phyloP scores from a whole-genome alignment of 2,797 vertebrate species.

The Notolepis coatsorum region DNA sequence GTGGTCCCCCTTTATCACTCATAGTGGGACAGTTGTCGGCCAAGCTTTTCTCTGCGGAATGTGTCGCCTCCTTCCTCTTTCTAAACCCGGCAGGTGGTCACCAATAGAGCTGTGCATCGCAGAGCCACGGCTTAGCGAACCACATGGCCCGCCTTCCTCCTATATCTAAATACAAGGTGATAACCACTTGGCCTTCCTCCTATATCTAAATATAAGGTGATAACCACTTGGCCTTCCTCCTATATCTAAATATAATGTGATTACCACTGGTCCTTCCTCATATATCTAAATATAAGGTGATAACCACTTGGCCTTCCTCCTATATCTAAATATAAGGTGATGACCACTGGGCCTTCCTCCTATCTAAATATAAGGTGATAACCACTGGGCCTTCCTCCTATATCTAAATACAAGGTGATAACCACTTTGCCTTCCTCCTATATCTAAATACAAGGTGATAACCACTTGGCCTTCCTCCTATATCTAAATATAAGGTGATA shows the following conservation, averaged over 20 bases:
- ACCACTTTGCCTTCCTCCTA: too few relatives aligned
- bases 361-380: slow-evolving; percentile 35
- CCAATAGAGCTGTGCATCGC: slow-evolving; percentile 14
- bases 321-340: slow-evolving; percentile 67
- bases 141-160: slow-evolving; percentile 34
- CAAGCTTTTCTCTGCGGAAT: slow-evolving; percentile 59
- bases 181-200: slow-evolving; percentile 52
- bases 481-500: slow-evolving; percentile 67
- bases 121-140: slow-evolving; percentile 13
- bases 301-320: too few relatives aligned
- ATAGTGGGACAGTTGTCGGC: slow-evolving; percentile 71
- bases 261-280: too few relatives aligned
- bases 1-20: slow-evolving; percentile 81
- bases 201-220: slow-evolving; percentile 67
- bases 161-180: slow-evolving; percentile 40
- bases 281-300: slow-evolving; percentile 67
- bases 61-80: slow-evolving; percentile 53
- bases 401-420: slow-evolving; percentile 67
- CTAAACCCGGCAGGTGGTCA: neutral
- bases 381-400: too few relatives aligned
- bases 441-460: slow-evolving; percentile 67
- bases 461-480: too few relatives aligned
- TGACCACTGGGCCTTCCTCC: slow-evolving; percentile 47
- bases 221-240: too few relatives aligned
- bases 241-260: slow-evolving; percentile 67